A percentile compares a stretch with the other conserved stretches of the same genome.
Conservation (phyloP, 2,888 invertebrate genomes). For the Osedax fenrisi region DNA sequence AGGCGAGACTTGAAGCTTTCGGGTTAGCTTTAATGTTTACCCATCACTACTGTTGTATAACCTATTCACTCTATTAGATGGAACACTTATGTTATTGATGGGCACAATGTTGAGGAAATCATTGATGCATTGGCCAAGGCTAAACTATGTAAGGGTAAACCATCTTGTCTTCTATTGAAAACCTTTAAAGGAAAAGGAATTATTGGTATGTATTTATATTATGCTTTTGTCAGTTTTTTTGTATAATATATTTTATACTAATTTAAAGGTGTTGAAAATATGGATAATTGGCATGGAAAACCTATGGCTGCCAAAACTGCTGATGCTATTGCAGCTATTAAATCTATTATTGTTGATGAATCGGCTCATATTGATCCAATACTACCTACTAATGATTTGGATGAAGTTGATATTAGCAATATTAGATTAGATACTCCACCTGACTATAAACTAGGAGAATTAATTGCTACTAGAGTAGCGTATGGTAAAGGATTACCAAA, state of each 20-base stretch:
- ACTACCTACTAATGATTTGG: constrained; percentile 61
- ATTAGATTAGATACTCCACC: constrained; percentile 69
- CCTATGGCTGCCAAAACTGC: constrained; percentile 73
- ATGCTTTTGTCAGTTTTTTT: no score
- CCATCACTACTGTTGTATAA: neutral
- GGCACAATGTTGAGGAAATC: constrained; percentile 65
- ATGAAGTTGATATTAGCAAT: constrained; percentile 63
- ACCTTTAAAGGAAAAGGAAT: constrained; percentile 77
- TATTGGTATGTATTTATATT: constrained; percentile 41
- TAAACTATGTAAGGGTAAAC: constrained; percentile 62
- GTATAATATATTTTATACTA: no score
- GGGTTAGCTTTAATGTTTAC: constrained; percentile 54
- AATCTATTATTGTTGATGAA: constrained; percentile 60
- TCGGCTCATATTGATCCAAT: constrained; percentile 58
- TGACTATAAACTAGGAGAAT: constrained; percentile 59
- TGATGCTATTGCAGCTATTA: constrained; percentile 53
- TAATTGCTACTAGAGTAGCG: constrained; percentile 59
- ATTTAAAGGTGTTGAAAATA: constrained; percentile 66
- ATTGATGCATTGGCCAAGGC: constrained; percentile 64
- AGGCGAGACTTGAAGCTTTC: constrained; percentile 63
- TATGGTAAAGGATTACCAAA: constrained; percentile 88
- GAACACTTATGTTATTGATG: constrained; percentile 67
- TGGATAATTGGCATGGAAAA: constrained; percentile 95
- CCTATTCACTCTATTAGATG: constrained; percentile 41
- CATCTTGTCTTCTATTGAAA: constrained; percentile 85